Conservation (phyloP, 2,888 invertebrate genomes). For the Osedax frankpressi region DNA sequence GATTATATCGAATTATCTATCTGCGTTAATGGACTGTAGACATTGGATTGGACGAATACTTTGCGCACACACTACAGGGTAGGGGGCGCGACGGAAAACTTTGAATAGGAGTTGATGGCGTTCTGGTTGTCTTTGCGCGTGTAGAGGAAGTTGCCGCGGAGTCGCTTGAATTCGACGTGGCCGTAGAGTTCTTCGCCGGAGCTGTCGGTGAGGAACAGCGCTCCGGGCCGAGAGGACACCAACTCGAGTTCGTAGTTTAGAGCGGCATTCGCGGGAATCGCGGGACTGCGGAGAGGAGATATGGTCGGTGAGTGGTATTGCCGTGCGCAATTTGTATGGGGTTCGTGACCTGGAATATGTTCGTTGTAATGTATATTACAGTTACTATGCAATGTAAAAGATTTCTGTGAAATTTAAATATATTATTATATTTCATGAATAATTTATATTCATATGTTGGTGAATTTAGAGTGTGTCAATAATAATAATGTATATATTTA, state of each 20-base stretch:
- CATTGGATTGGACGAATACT: too few relatives aligned
- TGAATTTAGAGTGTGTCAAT: too few relatives aligned
- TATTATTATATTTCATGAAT: too few relatives aligned
- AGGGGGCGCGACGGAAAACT: too few relatives aligned
- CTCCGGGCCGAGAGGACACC: slow-evolving; percentile 56
- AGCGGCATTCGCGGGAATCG: slow-evolving; percentile 57
- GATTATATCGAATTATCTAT: too few relatives aligned
- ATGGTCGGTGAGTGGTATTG: background rate
- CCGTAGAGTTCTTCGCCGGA: slow-evolving; percentile 58
- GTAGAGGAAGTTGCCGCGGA: slow-evolving; percentile 82
- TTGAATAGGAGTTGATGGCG: slow-evolving; percentile 71
- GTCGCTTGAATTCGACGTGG: slow-evolving; percentile 60
- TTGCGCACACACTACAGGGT: too few relatives aligned
- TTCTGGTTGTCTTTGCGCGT: slow-evolving; percentile 64
- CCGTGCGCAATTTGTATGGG: background rate
- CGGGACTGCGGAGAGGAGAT: slow-evolving; percentile 48
- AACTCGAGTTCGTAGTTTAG: slow-evolving; percentile 63
- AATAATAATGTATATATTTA: too few relatives aligned
- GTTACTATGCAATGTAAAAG: too few relatives aligned
- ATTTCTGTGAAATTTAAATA: too few relatives aligned
- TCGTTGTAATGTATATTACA: too few relatives aligned
- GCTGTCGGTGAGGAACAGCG: slow-evolving; percentile 53
- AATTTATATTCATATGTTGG: too few relatives aligned
- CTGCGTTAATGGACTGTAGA: too few relatives aligned
- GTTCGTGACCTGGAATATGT: background rate